Percentiles rank a stretch among this genome's conserved stretches.
Conservation (phyloP, 2,113 vertebrate species). For the Marcusenius ussheri region DNA sequence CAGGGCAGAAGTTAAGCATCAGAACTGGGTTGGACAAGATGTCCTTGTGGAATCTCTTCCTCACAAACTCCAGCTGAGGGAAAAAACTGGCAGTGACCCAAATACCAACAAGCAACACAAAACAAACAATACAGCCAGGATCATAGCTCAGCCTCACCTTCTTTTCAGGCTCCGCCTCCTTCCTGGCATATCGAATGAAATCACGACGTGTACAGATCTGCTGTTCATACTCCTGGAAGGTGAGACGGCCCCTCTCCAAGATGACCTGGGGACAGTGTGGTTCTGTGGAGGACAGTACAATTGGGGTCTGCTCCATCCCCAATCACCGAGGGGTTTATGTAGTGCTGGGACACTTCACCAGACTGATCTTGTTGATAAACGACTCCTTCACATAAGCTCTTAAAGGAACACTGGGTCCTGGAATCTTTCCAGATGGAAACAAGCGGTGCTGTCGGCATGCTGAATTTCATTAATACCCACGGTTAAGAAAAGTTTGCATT, state of each 20-base stretch:
- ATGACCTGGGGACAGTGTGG: conserved; percentile 82
- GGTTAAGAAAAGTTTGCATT: neutral
- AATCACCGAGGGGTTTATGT: neutral
- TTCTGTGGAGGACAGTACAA: conserved; percentile 55
- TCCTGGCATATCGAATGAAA: conserved; percentile 68
- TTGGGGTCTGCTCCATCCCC: neutral
- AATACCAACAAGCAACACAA: neutral
- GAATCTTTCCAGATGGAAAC: neutral
- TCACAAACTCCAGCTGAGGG: conserved; percentile 78
- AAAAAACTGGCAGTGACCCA: neutral
- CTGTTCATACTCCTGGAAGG: conserved; percentile 74
- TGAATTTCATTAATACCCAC: neutral
- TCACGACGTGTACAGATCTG: conserved; percentile 73
- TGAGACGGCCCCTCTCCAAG: conserved; percentile 76
- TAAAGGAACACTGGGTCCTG: neutral
- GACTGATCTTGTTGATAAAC: neutral
- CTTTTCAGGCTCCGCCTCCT: conserved; percentile 70
- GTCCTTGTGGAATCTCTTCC: conserved; percentile 91
- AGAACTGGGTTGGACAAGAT: conserved; percentile 82
- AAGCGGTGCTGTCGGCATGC: neutral
- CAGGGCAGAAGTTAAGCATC: conserved; percentile 93
- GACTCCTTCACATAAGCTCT: neutral
- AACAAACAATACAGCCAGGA: neutral
- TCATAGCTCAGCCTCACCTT: conserved; percentile 57
- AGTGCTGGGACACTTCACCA: neutral